Conservation (phyloP, 2,113 vertebrate genomes). For the Chascanopsetta lugubris region DNA sequence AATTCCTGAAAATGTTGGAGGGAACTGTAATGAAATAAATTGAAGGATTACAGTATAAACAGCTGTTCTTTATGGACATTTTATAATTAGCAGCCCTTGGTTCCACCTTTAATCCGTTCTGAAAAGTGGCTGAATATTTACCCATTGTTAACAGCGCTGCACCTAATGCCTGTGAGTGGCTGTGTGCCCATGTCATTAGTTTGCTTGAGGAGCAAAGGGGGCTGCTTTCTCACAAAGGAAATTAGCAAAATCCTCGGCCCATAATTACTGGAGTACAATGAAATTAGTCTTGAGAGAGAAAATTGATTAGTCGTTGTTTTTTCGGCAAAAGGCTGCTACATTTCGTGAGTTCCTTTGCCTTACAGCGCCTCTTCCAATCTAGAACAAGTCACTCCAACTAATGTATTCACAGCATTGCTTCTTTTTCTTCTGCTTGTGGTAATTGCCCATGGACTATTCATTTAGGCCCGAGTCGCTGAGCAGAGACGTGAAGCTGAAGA, state of each 20-base stretch:
- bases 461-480: neutral
- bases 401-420: slow-evolving; percentile 16
- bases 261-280: slow-evolving; percentile 50
- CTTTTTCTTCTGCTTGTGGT: neutral
- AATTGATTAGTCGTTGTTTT: slow-evolving; percentile 51
- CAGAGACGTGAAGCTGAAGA: neutral
- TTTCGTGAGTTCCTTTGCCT: neutral
- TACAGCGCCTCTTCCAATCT: neutral
- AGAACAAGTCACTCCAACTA: neutral
- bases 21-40: neutral
- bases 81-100: neutral
- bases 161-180: slow-evolving; percentile 41
- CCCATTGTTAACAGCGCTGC: slow-evolving; percentile 26
- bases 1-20: neutral
- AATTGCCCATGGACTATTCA: neutral
- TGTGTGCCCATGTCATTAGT: slow-evolving; percentile 54
- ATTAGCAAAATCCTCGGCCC: slow-evolving; percentile 45
- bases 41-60: slow-evolving; percentile 1
- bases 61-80: slow-evolving; percentile 13
- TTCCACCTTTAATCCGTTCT: slow-evolving; percentile 9
- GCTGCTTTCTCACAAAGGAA: slow-evolving; percentile 52
- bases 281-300: slow-evolving; percentile 41
- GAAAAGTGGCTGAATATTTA: slow-evolving; percentile 26
- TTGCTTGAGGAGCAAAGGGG: slow-evolving; percentile 47
- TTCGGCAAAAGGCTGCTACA: slow-evolving; percentile 10